Base-by-base conservation (phyloP, 2,888 invertebrate species). In the Steromphala cineraria region DNA sequence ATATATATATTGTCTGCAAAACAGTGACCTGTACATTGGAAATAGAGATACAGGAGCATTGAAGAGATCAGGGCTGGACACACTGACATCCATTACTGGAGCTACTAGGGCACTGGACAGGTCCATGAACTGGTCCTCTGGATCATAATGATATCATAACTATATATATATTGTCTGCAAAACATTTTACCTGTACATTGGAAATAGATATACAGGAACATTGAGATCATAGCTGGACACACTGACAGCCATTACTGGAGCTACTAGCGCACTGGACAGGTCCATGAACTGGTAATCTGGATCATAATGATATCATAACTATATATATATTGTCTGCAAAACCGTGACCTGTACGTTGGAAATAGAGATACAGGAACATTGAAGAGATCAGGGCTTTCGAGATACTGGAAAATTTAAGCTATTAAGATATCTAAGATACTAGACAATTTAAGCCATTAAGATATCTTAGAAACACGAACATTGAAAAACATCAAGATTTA, bases 11-110 rank as follows among this genome's bases (percentile, higher is more conserved):
- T 36, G 36, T 36, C 3, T 36, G 36, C 3, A 36, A n/a, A n/a
- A n/a, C n/a, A n/a, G n/a, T n/a, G n/a, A n/a, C n/a, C n/a, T n/a
- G n/a, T n/a, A n/a, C n/a, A n/a, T n/a, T n/a, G n/a, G n/a, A n/a
- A n/a, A n/a, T n/a, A n/a, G n/a, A 78, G 17, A 31, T 62, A 24
- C 53, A 81, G 53, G 21, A n/a, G n/a, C n/a, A n/a, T 78, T 75
- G 17, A 53, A 13, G 21, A 40, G n/a, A n/a, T n/a, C 10, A 10
- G 67, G n/a, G 24, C 71, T 52, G 17, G 53, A 31, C 71, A 79
- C 67, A n/a, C 67, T 28, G 3, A 67, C 52, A 13, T 40, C 81
- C 40, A 81, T 67, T 24, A 81, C 67, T 8, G 71, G 75, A 8
- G 52, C 52, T 4, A 75, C 24, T 24, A 53, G 24, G 2, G 46